A percentile compares a stretch with the other conserved stretches of the same genome.
Conservation (phyloP, 2,888 invertebrate genomes). For the Synanthedon myopaeformis region DNA sequence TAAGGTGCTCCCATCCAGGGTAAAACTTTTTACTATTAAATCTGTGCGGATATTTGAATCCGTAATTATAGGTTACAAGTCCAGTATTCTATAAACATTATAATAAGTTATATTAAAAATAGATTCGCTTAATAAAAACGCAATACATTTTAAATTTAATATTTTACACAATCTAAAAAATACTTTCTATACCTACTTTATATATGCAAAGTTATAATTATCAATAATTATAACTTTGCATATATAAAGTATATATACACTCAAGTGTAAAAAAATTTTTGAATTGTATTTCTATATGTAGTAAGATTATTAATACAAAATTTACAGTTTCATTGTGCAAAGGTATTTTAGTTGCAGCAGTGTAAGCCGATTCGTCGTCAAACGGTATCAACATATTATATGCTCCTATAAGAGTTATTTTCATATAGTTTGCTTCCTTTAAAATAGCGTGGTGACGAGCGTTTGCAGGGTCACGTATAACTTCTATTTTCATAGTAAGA, state of each 20-base stretch:
- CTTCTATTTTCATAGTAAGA: slow-evolving; percentile 31
- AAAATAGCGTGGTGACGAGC: slow-evolving; percentile 29
- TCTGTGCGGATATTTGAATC: slow-evolving; percentile 17
- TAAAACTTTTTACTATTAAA: slow-evolving; percentile 30
- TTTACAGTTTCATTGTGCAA: slow-evolving; percentile 28
- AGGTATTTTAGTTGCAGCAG: slow-evolving; percentile 37
- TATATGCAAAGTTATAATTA: too few relatives aligned
- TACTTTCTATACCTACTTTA: too few relatives aligned
- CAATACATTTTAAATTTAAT: background rate
- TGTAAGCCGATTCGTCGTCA: slow-evolving; percentile 25
- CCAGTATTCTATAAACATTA: slow-evolving; percentile 19
- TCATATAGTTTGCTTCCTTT: slow-evolving; percentile 36
- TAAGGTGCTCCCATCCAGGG: slow-evolving; percentile 48
- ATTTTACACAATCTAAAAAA: too few relatives aligned
- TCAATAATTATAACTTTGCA: too few relatives aligned
- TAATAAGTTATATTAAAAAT: background rate
- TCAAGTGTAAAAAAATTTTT: too few relatives aligned
- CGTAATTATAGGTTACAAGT: slow-evolving; percentile 27
- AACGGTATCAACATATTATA: slow-evolving; percentile 39
- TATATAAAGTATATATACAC: too few relatives aligned
- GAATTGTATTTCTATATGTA: background rate
- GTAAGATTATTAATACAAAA: background rate
- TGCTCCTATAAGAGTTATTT: slow-evolving; percentile 38
- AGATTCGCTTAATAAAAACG: background rate
- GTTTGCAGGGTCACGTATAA: slow-evolving; percentile 25